Conservation (phyloP, 2,888 invertebrate genomes). For the Cryptus viduatorius region DNA sequence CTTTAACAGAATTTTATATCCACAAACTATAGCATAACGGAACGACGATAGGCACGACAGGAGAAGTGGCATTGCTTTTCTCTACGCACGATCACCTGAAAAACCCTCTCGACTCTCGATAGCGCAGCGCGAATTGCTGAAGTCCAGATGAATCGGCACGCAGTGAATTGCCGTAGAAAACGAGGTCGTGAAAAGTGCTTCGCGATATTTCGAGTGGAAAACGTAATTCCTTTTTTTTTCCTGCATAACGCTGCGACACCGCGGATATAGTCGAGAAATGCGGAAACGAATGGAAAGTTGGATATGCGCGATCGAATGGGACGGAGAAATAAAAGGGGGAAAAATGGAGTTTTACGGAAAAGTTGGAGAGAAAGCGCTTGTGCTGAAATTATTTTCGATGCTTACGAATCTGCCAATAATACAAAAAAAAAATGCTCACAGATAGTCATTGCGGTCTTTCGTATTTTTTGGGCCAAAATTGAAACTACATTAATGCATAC, state of each 20-base stretch:
- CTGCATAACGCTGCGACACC: constrained; percentile 15
- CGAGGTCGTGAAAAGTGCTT: constrained; percentile 47
- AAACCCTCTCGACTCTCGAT: constrained; percentile 23
- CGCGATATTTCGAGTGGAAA: constrained; percentile 48
- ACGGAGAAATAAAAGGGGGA: not conserved
- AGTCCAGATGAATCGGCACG: constrained; percentile 37
- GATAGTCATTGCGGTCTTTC: too few relatives aligned
- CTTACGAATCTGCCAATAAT: too few relatives aligned
- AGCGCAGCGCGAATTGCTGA: constrained; percentile 27
- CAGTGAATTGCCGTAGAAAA: constrained; percentile 10
- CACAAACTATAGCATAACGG: not conserved
- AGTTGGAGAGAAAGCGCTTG: not conserved
- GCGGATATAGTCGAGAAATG: constrained; percentile 29
- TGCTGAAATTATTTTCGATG: too few relatives aligned
- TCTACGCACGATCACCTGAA: constrained; percentile 20
- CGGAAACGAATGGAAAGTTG: constrained; percentile 25
- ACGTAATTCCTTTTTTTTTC: constrained; percentile 30
- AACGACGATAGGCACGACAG: not conserved
- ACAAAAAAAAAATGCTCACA: too few relatives aligned
- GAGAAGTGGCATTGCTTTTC: not conserved
- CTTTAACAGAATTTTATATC: constrained; percentile 19
- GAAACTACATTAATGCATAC: too few relatives aligned
- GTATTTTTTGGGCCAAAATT: too few relatives aligned
- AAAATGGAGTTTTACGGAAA: not conserved
- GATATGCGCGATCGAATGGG: not conserved